Evolutionary conservation across 1,140 invertebrate species (phyloP).

Genomic region (Physella acuta): DNA sequence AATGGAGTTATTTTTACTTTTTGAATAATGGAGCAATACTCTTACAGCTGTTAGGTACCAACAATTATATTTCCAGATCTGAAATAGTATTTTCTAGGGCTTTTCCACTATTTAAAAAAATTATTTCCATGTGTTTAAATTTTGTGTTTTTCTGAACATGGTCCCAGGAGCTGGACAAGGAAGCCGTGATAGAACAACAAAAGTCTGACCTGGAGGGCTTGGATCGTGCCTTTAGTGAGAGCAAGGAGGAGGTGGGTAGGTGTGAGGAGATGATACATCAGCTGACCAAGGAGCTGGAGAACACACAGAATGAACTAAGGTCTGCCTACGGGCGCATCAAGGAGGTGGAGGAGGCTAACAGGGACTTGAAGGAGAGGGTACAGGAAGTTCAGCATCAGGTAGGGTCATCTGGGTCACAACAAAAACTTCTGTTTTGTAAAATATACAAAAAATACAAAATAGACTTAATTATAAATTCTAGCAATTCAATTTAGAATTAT

Average conservation of each 20-base stretch:
- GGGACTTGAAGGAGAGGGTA: conserved; percentile 43
- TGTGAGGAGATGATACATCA: conserved; percentile 57
- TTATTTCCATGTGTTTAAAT: no score
- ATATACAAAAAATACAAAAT: no score
- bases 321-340: conserved; percentile 44
- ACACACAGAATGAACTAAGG: conserved; percentile 51
- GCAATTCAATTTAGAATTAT: background rate
- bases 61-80: no score
- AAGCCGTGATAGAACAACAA: conserved; percentile 46
- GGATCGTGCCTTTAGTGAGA: conserved; percentile 45
- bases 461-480: background rate
- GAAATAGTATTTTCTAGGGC: background rate
- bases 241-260: conserved; percentile 46
- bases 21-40: no score
- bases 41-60: no score
- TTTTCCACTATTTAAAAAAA: background rate
- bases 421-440: no score
- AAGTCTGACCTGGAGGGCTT: conserved; percentile 51
- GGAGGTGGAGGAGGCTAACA: conserved; percentile 48
- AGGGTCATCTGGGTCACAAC: no score
- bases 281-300: conserved; percentile 53
- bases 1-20: no score
- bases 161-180: conserved; percentile 48
- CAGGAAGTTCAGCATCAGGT: conserved; percentile 47
- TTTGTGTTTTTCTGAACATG: no score